Conservation (phyloP, 2,113 vertebrate species). For the Myotis yumanensis region DNA sequence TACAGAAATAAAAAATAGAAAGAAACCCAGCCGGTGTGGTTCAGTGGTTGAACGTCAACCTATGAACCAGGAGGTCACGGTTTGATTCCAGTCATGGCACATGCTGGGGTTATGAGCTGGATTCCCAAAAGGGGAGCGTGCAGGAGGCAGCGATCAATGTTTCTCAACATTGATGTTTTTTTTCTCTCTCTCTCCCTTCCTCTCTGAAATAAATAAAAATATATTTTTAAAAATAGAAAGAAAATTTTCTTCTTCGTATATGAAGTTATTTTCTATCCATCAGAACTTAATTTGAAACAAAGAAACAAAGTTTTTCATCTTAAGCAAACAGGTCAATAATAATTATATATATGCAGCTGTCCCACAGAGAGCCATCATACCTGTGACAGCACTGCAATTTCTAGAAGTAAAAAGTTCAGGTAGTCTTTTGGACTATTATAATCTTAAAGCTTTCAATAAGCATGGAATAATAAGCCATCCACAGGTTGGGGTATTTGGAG, state of each 20-base stretch:
- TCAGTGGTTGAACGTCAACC: no score
- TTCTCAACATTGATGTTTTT: no score
- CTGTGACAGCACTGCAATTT: not conserved
- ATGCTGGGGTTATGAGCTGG: no score
- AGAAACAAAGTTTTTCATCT: not conserved
- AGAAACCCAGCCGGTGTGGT: not conserved
- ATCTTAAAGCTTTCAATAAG: conserved; percentile 21
- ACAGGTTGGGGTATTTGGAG: not conserved
- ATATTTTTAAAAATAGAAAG: no score
- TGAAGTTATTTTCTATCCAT: conserved; percentile 15
- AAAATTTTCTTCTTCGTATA: not conserved
- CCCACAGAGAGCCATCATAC: not conserved
- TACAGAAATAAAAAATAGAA: conserved; percentile 44
- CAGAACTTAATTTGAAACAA: conserved; percentile 38
- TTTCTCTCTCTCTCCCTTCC: no score
- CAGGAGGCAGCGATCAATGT: no score
- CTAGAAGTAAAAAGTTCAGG: not conserved
- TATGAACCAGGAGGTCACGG: no score
- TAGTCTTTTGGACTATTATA: not conserved
- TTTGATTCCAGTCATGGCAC: no score
- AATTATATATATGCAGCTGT: not conserved
- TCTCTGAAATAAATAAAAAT: no score
- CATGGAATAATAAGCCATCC: not conserved
- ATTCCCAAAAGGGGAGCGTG: no score
- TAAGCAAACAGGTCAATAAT: conserved; percentile 29